Evolutionary conservation across 2,888 invertebrate genomes (phyloP).

Genomic region (Cheilosia soror): DNA sequence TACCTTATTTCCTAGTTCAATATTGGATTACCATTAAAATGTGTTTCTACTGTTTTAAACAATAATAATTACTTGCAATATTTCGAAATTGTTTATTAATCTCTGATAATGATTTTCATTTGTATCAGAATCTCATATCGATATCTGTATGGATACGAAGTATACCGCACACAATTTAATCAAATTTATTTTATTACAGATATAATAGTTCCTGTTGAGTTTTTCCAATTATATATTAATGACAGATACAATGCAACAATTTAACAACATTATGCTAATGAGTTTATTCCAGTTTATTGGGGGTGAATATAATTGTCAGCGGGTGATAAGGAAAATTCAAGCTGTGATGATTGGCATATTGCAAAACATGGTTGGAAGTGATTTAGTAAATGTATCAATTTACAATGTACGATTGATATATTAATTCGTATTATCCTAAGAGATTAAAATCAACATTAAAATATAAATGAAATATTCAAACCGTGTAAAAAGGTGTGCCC

Average conservation of each 20-base stretch:
- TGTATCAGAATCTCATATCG: neutral
- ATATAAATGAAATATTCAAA: too few relatives aligned
- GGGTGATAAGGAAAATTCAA: constrained; percentile 14
- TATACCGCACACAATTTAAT: neutral
- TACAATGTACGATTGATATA: neutral
- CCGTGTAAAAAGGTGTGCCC: too few relatives aligned
- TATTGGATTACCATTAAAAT: constrained; percentile 30
- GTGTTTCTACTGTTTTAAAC: neutral
- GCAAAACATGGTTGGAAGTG: neutral
- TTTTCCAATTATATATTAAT: constrained; percentile 43
- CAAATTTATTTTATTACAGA: constrained; percentile 13
- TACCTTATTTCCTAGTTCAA: constrained; percentile 26
- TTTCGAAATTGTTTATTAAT: constrained; percentile 42
- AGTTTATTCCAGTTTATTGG: constrained; percentile 24
- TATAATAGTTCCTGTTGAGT: constrained; percentile 25
- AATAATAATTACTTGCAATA: constrained; percentile 43
- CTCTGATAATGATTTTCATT: constrained; percentile 30
- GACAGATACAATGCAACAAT: constrained; percentile 34
- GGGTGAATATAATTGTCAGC: neutral
- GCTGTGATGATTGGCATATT: constrained; percentile 32
- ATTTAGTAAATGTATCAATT: neutral
- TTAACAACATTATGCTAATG: constrained; percentile 41
- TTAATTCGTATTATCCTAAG: too few relatives aligned
- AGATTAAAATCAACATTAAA: too few relatives aligned
- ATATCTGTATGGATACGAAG: neutral